Evolutionary conservation across 2,888 invertebrate genomes (phyloP).

Genomic region (Andrena marginata): DNA sequence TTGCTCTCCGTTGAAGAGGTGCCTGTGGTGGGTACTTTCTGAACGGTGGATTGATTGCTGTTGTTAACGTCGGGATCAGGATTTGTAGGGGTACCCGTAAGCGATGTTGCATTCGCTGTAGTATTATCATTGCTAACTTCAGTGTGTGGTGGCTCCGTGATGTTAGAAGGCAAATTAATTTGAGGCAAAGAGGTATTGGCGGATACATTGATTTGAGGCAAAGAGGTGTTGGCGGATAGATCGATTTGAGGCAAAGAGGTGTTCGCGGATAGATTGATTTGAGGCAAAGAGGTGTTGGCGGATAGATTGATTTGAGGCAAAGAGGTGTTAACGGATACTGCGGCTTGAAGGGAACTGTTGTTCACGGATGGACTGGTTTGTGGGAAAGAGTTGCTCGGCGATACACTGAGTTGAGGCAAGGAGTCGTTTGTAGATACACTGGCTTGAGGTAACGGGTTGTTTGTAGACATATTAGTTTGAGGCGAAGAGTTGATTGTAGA

Average conservation of each 20-base stretch:
- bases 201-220: background rate
- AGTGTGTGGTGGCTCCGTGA: background rate
- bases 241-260: background rate
- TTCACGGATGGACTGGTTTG: background rate
- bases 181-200: conserved; percentile 3
- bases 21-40: background rate
- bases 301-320: background rate
- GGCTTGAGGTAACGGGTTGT: background rate
- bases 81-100: background rate
- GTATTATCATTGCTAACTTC: background rate
- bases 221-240: background rate
- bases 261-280: background rate
- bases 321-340: background rate
- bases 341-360: background rate
- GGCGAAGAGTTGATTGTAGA: background rate
- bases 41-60: background rate
- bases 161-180: background rate
- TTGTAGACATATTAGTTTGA: background rate
- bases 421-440: background rate
- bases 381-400: background rate
- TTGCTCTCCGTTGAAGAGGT: conserved; percentile 23
- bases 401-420: background rate
- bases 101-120: background rate
- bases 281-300: background rate
- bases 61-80: background rate